Evolutionary conservation across 2,888 invertebrate species (phyloP).

Genomic region (Heliconius aoede): DNA sequence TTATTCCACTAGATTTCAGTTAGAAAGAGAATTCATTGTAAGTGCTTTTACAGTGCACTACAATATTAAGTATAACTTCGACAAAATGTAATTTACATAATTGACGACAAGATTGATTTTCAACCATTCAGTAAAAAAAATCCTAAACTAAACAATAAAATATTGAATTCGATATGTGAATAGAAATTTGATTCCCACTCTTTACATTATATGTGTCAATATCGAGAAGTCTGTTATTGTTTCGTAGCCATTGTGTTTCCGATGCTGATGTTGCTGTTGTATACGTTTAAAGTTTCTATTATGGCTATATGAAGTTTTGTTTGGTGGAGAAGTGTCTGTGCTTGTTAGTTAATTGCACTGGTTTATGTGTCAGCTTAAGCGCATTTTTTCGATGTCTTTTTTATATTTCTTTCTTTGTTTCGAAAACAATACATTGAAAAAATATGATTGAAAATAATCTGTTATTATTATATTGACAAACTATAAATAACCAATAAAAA

Average conservation of each 20-base stretch:
- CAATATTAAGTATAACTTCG: not conserved
- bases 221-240: slow-evolving; percentile 16
- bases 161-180: not conserved
- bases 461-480: not conserved
- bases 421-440: not conserved
- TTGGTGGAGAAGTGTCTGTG: slow-evolving; percentile 2
- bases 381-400: not conserved
- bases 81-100: too few species aligned
- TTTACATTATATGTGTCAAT: not conserved
- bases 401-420: not conserved
- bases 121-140: not conserved
- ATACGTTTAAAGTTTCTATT: slow-evolving; percentile 19
- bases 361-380: not conserved
- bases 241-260: slow-evolving; percentile 17
- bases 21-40: not conserved
- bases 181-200: not conserved
- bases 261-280: slow-evolving; percentile 8
- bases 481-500: too few species aligned
- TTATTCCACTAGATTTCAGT: too few species aligned
- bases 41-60: too few species aligned
- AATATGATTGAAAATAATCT: not conserved
- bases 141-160: not conserved
- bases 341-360: not conserved
- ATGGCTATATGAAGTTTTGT: slow-evolving; percentile 3
- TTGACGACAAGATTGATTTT: too few species aligned